Percentiles rank a stretch among this genome's conserved stretches.
Conservation (phyloP, 1,140 invertebrate species). For the Eurytemora carolleeae region DNA sequence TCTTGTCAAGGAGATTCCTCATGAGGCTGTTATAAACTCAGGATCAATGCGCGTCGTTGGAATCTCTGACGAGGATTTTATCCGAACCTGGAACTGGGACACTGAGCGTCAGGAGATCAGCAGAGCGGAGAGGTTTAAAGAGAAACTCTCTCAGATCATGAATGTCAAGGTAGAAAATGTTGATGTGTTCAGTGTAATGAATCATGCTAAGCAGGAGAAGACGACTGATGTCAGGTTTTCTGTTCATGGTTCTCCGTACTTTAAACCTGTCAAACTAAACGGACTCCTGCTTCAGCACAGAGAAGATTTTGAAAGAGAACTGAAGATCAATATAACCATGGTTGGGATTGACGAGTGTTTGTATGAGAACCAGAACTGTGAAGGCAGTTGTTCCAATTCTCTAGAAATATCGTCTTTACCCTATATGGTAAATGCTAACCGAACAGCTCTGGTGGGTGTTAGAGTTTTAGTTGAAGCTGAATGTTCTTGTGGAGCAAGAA, state of each 20-base stretch:
- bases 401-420: slow-evolving; percentile 69
- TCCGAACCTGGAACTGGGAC: slow-evolving; percentile 77
- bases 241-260: slow-evolving; percentile 85
- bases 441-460: slow-evolving; percentile 79
- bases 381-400: slow-evolving; percentile 82
- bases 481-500: slow-evolving; percentile 72
- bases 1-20: slow-evolving; percentile 73
- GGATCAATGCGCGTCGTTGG: slow-evolving; percentile 78
- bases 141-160: slow-evolving; percentile 41
- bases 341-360: slow-evolving; percentile 92
- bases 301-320: slow-evolving; percentile 58
- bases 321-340: slow-evolving; percentile 90
- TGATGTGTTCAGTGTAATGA: slow-evolving; percentile 82
- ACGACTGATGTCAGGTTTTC: slow-evolving; percentile 81
- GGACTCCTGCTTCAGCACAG: slow-evolving; percentile 74
- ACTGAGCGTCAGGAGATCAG: slow-evolving; percentile 59
- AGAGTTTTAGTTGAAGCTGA: slow-evolving; percentile 65
- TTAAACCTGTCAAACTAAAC: slow-evolving; percentile 77
- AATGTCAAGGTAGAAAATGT: slow-evolving; percentile 45
- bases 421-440: slow-evolving; percentile 89
- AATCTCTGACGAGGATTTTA: slow-evolving; percentile 89
- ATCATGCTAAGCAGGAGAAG: slow-evolving; percentile 60
- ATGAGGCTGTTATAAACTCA: slow-evolving; percentile 83
- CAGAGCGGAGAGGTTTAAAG: slow-evolving; percentile 65
- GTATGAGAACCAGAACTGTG: slow-evolving; percentile 82